Evolutionary conservation across 1,140 invertebrate genomes (phyloP).

Genomic region (Eumaeus atala): DNA sequence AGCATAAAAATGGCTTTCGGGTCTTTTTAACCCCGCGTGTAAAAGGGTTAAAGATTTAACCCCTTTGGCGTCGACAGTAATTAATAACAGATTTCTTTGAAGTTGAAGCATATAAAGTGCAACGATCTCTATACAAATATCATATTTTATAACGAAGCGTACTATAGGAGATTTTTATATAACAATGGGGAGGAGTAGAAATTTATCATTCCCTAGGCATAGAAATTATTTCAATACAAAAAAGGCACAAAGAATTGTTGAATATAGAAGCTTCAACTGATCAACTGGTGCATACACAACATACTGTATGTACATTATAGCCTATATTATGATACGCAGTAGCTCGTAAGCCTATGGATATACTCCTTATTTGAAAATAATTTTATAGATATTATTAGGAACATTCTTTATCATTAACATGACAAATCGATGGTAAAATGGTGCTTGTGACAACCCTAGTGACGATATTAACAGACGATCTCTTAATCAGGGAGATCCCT

Average conservation of each 20-base stretch:
- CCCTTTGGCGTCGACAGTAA: constrained; percentile 56
- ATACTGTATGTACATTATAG: too few species aligned
- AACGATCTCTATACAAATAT: constrained; percentile 43
- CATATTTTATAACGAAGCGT: constrained; percentile 26
- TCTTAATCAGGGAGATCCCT: constrained; percentile 59
- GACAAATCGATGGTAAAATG: too few species aligned
- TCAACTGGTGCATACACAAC: too few species aligned
- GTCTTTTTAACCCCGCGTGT: constrained; percentile 37
- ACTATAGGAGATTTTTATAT: neutral
- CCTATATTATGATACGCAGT: too few species aligned
- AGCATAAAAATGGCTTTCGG: constrained; percentile 55
- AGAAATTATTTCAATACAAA: too few species aligned
- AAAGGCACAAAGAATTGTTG: too few species aligned
- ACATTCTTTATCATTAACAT: too few species aligned
- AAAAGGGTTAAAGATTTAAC: constrained; percentile 51
- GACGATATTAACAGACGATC: constrained; percentile 48
- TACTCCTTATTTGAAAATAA: too few species aligned
- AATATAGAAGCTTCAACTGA: too few species aligned
- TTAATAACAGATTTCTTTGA: constrained; percentile 56
- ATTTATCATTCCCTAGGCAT: too few species aligned
- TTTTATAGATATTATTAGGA: too few species aligned
- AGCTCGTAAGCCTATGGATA: too few species aligned
- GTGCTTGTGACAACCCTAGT: constrained; percentile 30
- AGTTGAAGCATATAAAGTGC: constrained; percentile 31
- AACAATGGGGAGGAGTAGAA: neutral